These are phyloP conservation scores for Caprella mutica DNA, from an alignment of 2,888 invertebrate species.

Conservation along the genomic window DNA sequence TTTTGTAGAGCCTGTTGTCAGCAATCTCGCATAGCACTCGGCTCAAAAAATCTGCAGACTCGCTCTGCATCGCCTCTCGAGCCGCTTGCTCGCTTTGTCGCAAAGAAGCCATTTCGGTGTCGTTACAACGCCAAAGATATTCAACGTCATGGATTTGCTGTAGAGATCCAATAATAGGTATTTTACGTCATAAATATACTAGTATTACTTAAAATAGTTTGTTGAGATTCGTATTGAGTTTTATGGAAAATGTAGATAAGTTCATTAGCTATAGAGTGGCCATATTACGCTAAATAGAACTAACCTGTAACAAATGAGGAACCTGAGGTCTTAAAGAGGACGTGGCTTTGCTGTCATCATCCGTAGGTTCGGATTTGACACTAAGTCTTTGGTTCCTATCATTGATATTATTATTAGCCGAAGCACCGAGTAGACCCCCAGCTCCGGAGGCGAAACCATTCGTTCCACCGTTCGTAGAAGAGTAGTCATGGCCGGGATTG, in stretches of 20 bases:
- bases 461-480: slow-evolving; percentile 13
- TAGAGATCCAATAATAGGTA: no score
- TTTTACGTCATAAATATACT: no score
- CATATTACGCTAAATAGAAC: no score
- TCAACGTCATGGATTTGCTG: slow-evolving; percentile 94
- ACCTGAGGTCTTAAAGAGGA: slow-evolving; percentile 36
- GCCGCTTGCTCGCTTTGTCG: slow-evolving; percentile 26
- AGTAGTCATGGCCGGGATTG: slow-evolving; percentile 10
- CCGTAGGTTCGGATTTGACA: slow-evolving; percentile 32
- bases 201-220: no score
- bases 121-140: slow-evolving; percentile 88
- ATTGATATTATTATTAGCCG: no score
- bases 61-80: slow-evolving; percentile 47
- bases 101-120: slow-evolving; percentile 39
- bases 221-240: no score
- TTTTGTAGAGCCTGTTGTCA: slow-evolving; percentile 88
- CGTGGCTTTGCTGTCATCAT: slow-evolving; percentile 33
- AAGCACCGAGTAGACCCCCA: no score
- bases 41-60: slow-evolving; percentile 71
- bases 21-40: slow-evolving; percentile 88
- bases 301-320: slow-evolving; percentile 35
- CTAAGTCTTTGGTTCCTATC: background rate
- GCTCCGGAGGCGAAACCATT: background rate
- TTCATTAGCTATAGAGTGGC: no score
- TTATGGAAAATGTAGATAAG: no score